Evolutionary conservation across 2,797 vertebrate genomes (phyloP), one percentile per base, ranked within the genome.

Genomic region (Falco naumanni): DNA sequence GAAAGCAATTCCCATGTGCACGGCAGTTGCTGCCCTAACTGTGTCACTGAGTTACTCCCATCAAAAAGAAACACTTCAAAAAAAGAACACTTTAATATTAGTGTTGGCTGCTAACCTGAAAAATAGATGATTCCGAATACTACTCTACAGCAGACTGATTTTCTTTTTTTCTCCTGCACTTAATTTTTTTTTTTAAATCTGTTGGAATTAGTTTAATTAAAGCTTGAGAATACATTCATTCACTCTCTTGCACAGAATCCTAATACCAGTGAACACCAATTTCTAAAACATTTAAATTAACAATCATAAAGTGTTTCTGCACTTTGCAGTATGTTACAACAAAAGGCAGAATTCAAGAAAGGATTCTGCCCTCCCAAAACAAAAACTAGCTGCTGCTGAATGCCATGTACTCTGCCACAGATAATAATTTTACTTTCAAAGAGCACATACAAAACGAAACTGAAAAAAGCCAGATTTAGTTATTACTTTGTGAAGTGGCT

Each of bases 11-110:
- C 18, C 59, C 74, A 94, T 1, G 1, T 13, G 71, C 43, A 43
- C 0, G 11, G 89, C 51, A 88, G 92, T 74, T 90, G 34, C 68
- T 92, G 60, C 92, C 76, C 60, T 71, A 71, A 93, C 69, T 91
- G 33, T 34, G 28, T 54, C 87, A 88, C 59, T 10, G 43, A 93
- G 53, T 37, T 59, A 93, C 50, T 82, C 33, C 45, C 53, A 81
- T 45, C 29, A 78, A 85, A 74, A 81, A 80, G n/a, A 93, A 96
- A 84, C 45, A 56, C 26, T 78, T 76, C 75, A 83, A 83, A 95
- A 96, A 71, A 89, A 47, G 31, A 91, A 63, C 57, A 83, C 50
- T 89, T 91, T 61, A 33, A 61, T 16, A 50, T 48, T 57, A 72
- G 39, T 79, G 33, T 45, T 43, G 69, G 41, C 34, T 68, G 37